Conservation (phyloP, 2,113 vertebrate genomes). For the Cairina moschata region DNA sequence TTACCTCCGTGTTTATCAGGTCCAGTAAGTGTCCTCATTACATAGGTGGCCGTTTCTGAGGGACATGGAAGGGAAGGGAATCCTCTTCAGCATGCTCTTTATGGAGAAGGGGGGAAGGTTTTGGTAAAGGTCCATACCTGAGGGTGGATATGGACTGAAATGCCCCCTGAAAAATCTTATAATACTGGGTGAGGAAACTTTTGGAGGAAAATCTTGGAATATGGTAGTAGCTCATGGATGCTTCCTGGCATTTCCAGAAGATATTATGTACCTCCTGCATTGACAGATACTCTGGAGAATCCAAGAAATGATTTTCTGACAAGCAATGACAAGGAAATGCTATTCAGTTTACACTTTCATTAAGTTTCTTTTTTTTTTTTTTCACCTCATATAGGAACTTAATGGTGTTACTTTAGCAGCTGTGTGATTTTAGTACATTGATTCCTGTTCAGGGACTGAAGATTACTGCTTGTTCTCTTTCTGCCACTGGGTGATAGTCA, state of each 20-base stretch:
- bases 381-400: background rate
- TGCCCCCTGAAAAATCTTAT: background rate
- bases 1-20: background rate
- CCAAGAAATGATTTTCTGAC: background rate
- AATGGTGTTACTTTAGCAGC: background rate
- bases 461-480: background rate
- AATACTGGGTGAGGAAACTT: background rate
- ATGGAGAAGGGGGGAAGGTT: background rate
- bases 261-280: background rate
- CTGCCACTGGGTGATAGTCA: slow-evolving; percentile 54
- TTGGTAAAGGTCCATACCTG: background rate
- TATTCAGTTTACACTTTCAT: background rate
- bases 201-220: background rate
- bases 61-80: background rate
- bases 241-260: background rate
- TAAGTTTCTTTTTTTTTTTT: background rate
- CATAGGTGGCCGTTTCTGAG: background rate
- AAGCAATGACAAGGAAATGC: background rate
- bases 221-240: background rate
- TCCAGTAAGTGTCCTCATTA: background rate
- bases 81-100: background rate
- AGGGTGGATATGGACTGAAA: background rate
- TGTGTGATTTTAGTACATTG: background rate
- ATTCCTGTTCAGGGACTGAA: background rate
- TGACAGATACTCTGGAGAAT: background rate